Evolutionary conservation across 2,113 vertebrate species (phyloP).

Genomic region (Brachypteracias leptosomus): DNA sequence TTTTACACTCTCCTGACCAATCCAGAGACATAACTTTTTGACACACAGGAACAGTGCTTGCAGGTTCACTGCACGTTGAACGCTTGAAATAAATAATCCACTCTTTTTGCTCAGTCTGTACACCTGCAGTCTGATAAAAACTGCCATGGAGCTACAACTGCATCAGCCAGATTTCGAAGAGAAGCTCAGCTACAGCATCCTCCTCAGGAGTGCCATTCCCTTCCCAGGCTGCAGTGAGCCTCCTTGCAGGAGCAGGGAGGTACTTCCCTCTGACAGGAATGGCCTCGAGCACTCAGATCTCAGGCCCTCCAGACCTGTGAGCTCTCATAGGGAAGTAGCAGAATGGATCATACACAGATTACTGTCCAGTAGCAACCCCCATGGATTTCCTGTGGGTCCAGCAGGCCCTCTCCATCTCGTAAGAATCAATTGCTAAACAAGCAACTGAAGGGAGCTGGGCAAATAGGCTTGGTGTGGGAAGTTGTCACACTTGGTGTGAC

Average conservation of each 20-base stretch:
- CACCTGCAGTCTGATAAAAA: neutral
- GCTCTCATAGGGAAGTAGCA: too few relatives aligned
- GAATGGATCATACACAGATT: neutral
- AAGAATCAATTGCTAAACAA: neutral
- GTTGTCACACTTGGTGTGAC: neutral
- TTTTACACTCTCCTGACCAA: neutral
- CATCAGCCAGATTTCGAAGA: neutral
- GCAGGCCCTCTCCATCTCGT: fast-evolving
- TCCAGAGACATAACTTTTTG: neutral
- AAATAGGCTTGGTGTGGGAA: neutral
- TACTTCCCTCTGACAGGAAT: neutral
- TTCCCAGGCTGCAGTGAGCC: neutral
- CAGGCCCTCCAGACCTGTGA: neutral
- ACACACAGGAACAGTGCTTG: neutral
- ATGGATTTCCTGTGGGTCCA: fast-evolving
- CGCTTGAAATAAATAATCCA: neutral
- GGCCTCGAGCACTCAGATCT: neutral
- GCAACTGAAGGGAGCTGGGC: neutral
- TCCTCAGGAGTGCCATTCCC: neutral
- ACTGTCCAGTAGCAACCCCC: neutral
- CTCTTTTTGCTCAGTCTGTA: neutral
- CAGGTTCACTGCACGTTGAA: neutral
- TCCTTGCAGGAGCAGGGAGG: neutral
- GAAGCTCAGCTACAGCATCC: neutral
- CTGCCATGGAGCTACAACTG: neutral